Conservation (phyloP, 2,797 vertebrate genomes). For the Dicrostonyx torquatus region DNA sequence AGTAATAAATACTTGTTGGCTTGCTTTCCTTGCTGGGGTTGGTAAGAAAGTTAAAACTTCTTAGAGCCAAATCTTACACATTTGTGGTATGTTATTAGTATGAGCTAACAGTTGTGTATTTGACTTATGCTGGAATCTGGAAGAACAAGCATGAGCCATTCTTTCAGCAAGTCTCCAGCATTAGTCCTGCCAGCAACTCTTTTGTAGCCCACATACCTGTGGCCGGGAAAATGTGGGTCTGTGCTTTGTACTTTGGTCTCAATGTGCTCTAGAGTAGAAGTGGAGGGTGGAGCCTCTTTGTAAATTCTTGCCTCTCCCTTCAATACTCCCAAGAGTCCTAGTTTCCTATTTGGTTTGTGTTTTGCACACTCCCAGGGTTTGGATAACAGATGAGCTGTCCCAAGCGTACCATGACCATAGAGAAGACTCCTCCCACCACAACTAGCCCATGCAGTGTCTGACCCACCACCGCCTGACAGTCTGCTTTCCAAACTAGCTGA, state of each 20-base stretch:
- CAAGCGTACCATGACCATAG: neutral
- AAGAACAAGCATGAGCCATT: neutral
- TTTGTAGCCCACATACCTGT: constrained; percentile 31
- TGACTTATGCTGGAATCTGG: constrained; percentile 3
- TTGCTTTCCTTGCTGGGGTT: neutral
- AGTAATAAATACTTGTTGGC: constrained; percentile 29
- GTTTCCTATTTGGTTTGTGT: constrained; percentile 57
- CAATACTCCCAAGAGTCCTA: neutral
- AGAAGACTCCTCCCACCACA: neutral
- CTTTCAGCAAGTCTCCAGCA: neutral
- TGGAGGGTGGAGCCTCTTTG: constrained; percentile 27
- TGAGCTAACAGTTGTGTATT: neutral
- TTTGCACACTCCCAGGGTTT: neutral
- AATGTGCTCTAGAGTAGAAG: constrained; percentile 30
- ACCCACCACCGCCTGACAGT: neutral
- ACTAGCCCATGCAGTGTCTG: neutral
- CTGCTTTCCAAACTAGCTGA: neutral
- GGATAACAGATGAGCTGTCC: neutral
- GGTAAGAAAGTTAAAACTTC: constrained; percentile 5
- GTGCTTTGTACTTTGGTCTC: neutral
- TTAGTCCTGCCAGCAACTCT: neutral
- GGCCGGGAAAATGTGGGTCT: neutral
- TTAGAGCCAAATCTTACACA: neutral
- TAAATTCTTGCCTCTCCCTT: constrained; percentile 33
- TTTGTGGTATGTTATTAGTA: neutral